Evolutionary conservation across 2,797 vertebrate species (phyloP), one percentile per base, ranked within the genome.

Genomic region (Orientallactaga sibirica): DNA sequence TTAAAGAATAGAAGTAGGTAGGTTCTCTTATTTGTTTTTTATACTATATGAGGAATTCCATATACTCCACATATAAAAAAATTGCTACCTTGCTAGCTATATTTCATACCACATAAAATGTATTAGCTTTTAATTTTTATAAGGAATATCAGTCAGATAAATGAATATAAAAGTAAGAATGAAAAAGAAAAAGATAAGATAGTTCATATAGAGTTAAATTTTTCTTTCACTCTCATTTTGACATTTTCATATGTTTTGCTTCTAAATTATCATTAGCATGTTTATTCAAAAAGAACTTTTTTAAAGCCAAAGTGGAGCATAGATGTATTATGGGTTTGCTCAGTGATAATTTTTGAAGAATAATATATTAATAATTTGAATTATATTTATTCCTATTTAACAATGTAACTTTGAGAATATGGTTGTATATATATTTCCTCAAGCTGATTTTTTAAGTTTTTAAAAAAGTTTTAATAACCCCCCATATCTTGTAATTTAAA

Each of bases 361-460:
- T 87, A 76, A 74, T 62, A 58, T 18, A 64, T 3, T 58, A 87
- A 91, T 89, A n/a, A 92, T 52, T 88, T 88, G 52, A 94, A 94
- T 62, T 78, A 25, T 4, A 70, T 58, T 83, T 80, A 94, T 91
- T 84, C 9, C 64, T 95, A 22, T 75, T 89, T 88, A 48, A 88
- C 84, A 92, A 52, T 70, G 16, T 15, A 89, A 89, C 29, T 86
- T 87, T 93, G 52, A 71, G 78, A 91, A n/a, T 25, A 12, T 24
- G 29, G n/a, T 73, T 95, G 19, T 94, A 27, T 90, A 94, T 94
- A 94, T 66, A 87, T 19, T 89, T 73, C 89, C 77, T 85, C 55
- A 79, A 43, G 5, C 11, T 52, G 33, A 92, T 61, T 88, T 22
- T 86, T 92, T 41, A 1, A 82, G 88, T 88, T 22, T 86, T 73